Evolutionary conservation across 2,888 invertebrate genomes (phyloP), one percentile per base, ranked within the genome.

Genomic region (Pammene aurita): DNA sequence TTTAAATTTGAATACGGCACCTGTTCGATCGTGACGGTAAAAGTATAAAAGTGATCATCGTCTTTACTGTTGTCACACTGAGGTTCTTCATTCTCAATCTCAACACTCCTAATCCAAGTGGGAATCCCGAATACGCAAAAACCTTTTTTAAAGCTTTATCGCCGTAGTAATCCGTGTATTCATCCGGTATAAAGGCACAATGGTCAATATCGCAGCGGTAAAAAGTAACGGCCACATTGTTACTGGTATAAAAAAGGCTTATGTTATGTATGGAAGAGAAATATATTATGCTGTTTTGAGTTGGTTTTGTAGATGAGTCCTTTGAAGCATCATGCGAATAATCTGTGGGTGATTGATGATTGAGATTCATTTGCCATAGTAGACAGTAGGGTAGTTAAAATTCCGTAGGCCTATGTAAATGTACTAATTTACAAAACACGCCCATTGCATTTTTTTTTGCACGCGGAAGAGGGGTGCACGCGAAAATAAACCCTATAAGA

Each of bases 141-240:
- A 42, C 52, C 42, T 52, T 63, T 67, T 57, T 57, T 52, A 68
- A 68, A 26, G 57, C 57, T 52, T 64, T 68, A 68, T 68, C 18
- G 57, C 52, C 35, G 26, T 34, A 42, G 66, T 57, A 68, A 58
- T 56, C 58, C 42, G 11, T 26, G 52, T 57, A 50, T 48, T 16
- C 67, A 67, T 35, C 26, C n/a, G 50, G 50, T 35, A 46, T 68
- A 58, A 64, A 64, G 46, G 57, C 42, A 68, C 57, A 58, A 68
- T 58, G 63, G 63, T 42, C 58, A 44, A 58, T 63, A 63, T 62
- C 56, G 57, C 56, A 16, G 54, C n/a, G 41, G 55, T 54, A 57
- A 50, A 60, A 52, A 60, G 52, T 63, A 63, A 64, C 57, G 56
- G 35, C 18, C 52, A 54, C 18, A 48, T 42, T 56, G 67, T 35